phyloP scores from a whole-genome alignment of 2,797 vertebrate genomes.

The Darevskia mixta region DNA sequence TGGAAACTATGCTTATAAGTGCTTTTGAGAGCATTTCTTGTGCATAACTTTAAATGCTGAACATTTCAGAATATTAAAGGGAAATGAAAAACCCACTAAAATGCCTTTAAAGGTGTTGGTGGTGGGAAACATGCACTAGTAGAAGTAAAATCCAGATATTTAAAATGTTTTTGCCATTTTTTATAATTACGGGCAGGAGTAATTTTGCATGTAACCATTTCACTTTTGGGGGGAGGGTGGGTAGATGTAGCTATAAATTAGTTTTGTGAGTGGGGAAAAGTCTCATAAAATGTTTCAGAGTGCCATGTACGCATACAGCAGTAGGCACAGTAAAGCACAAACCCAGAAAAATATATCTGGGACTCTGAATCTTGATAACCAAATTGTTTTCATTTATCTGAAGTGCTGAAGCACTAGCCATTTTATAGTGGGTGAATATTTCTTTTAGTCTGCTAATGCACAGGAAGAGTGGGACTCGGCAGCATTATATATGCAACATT shows the following conservation, averaged over 20 bases:
- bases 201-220: slow-evolving; percentile 30
- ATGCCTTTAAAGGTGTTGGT: background rate
- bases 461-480: slow-evolving; percentile 51
- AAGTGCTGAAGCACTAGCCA: slow-evolving; percentile 60
- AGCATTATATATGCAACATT: slow-evolving; percentile 50
- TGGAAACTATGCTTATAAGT: slow-evolving; percentile 19
- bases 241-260: slow-evolving; percentile 38
- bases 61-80: slow-evolving; percentile 42
- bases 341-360: slow-evolving; percentile 33
- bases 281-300: slow-evolving; percentile 23
- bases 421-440: slow-evolving; percentile 68
- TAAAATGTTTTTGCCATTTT: slow-evolving; percentile 10
- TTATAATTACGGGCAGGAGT: slow-evolving; percentile 7
- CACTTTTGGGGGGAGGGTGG: background rate
- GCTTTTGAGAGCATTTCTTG: slow-evolving; percentile 47
- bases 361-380: slow-evolving; percentile 63
- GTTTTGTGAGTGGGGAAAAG: slow-evolving; percentile 32
- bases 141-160: background rate
- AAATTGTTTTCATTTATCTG: slow-evolving; percentile 70
- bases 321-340: background rate
- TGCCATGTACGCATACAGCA: background rate
- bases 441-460: slow-evolving; percentile 50
- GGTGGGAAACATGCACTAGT: background rate
- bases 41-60: slow-evolving; percentile 40
- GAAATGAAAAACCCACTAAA: slow-evolving; percentile 41